Base-by-base conservation (phyloP, 2,113 vertebrate genomes). In the Rissa tridactyla region DNA sequence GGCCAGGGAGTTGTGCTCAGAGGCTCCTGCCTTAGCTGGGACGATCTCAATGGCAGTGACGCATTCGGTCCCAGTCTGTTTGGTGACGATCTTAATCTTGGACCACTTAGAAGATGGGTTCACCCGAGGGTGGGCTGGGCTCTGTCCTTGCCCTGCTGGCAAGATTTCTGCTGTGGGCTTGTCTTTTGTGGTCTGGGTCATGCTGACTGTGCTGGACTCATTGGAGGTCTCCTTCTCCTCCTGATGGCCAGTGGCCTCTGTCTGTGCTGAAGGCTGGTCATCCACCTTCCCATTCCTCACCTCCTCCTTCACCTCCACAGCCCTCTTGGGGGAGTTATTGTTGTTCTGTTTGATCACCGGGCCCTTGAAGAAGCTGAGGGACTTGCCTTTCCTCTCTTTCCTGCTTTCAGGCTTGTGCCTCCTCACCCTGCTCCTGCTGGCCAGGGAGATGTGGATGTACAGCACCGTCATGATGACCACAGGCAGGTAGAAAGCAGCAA, bases 391-490 rank as follows among this genome's bases (percentile, higher is more conserved):
- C 94, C 99, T 99, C 85, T 99, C 99, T 77, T 99, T 99, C 82
- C 99, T 98, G 73, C 97, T 98, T 77, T 99, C 99, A 0, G 98
- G 98, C 87, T 98, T 99, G 97, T 99, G 99, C 96, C 99, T 99
- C 92, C 99, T 99, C 29, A 99, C 99, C 4, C 99, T 98, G 97
- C 99, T 99, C 92, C 99, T 98, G 83, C 99, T 99, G 89, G 99
- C 99, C 97, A 99, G 97, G 6, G 99, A 99, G 96, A 99, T 99
- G 94, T 99, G 99, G 83, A 99, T 98, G 86, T 99, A 99, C 22
- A 99, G 98, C 89, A 99, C 99, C 0, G 99, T 99, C 99, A 99
- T 99, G 97, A 99, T 99, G 82, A 99, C 98, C 86, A 99, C 99
- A 0, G 99, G 99, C 75, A 99, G 98, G 96, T 99, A 99, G 98